These are phyloP conservation scores for Rhincodon typus DNA, from an alignment of 2,797 vertebrate species.

Conservation along the genomic window DNA sequence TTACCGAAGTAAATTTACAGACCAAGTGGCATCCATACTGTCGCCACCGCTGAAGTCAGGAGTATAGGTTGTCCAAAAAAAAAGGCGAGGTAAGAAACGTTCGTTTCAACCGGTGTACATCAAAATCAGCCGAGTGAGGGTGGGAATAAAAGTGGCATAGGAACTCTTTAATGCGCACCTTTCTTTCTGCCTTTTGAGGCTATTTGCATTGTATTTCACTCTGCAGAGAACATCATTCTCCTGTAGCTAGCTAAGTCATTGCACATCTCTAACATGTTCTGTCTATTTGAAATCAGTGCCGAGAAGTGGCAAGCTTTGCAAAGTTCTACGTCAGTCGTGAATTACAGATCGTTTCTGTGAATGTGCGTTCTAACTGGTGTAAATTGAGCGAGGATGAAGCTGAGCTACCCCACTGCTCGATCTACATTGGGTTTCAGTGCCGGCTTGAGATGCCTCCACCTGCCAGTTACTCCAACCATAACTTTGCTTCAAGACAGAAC, in stretches of 20 bases:
- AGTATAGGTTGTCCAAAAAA: slow-evolving; percentile 27
- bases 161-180: background rate
- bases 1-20: slow-evolving; percentile 15
- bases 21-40: slow-evolving; percentile 3
- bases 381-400: background rate
- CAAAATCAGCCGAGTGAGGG: background rate
- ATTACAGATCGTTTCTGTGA: background rate
- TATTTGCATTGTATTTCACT: background rate
- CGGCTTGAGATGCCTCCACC: background rate
- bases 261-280: background rate
- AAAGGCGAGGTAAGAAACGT: slow-evolving; percentile 29
- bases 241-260: background rate
- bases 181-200: background rate
- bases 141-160: background rate
- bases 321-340: background rate
- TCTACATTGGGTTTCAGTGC: background rate
- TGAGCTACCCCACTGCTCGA: background rate
- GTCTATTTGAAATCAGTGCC: background rate
- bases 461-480: background rate
- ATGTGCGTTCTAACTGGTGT: background rate
- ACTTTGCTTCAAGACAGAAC: background rate
- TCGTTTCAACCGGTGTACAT: background rate
- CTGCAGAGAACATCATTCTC: background rate
- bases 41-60: slow-evolving; percentile 17
- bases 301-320: background rate